A percentile compares a stretch with the other conserved stretches of the same genome.
Evolutionary conservation across 2,113 vertebrate genomes (phyloP).

Genomic region (Rhinopomastus cyanomelas): DNA sequence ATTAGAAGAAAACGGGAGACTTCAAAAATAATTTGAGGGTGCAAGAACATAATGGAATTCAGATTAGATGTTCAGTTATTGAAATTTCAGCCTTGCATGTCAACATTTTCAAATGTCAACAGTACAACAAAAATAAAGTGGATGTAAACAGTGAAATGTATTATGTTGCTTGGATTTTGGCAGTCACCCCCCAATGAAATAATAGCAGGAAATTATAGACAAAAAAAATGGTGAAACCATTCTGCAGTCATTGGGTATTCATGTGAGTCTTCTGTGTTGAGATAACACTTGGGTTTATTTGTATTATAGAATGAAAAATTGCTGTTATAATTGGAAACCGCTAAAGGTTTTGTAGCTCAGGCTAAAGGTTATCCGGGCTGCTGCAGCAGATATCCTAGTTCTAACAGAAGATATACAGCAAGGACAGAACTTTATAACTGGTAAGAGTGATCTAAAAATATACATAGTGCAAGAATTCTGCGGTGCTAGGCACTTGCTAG

Average conservation of each 20-base stretch:
- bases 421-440: slow-evolving; percentile 24
- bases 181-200: slow-evolving; percentile 45
- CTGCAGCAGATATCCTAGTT: slow-evolving; percentile 60
- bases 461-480: slow-evolving; percentile 3
- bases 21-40: neutral
- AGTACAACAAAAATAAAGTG: slow-evolving; percentile 49
- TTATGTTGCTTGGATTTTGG: slow-evolving; percentile 56
- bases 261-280: slow-evolving; percentile 59
- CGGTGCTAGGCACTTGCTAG: slow-evolving; percentile 18
- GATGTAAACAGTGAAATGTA: slow-evolving; percentile 52
- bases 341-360: slow-evolving; percentile 57
- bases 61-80: neutral
- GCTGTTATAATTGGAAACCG: slow-evolving; percentile 66
- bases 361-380: slow-evolving; percentile 66
- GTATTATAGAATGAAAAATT: slow-evolving; percentile 63
- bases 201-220: slow-evolving; percentile 71
- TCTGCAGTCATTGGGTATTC: slow-evolving; percentile 42
- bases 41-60: neutral
- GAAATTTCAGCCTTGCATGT: neutral
- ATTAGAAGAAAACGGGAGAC: neutral
- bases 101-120: slow-evolving; percentile 34
- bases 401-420: slow-evolving; percentile 47
- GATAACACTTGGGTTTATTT: slow-evolving; percentile 73
- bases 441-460: slow-evolving; percentile 54
- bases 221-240: slow-evolving; percentile 58